phyloP scores from a whole-genome alignment of 2,113 vertebrate species.

The Etheostoma spectabile region DNA sequence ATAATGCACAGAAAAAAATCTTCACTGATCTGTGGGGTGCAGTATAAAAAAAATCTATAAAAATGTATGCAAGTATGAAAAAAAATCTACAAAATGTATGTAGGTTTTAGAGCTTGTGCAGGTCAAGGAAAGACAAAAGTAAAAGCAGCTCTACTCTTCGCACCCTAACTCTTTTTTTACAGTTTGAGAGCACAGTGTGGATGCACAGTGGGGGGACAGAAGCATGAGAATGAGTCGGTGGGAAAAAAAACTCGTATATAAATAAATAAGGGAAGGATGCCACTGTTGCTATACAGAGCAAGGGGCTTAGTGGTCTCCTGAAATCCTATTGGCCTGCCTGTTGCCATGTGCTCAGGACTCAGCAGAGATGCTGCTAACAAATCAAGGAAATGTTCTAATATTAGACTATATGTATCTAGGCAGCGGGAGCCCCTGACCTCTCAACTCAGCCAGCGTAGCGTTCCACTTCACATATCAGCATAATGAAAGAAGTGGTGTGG shows the following conservation, averaged over 20 bases:
- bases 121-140: conserved; percentile 28
- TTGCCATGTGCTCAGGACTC: conserved; percentile 80
- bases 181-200: conserved; percentile 72
- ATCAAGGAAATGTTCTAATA: conserved; percentile 84
- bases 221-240: conserved; percentile 74
- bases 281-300: conserved; percentile 82
- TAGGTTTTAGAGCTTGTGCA: conserved; percentile 34
- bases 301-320: conserved; percentile 75
- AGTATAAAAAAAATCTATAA: conserved; percentile 18
- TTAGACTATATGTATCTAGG: conserved; percentile 85
- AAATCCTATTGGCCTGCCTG: conserved; percentile 80
- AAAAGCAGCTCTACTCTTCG: conserved; percentile 47
- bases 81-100: conserved; percentile 16
- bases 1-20: conserved; percentile 16
- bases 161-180: conserved; percentile 72
- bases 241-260: conserved; percentile 74
- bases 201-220: conserved; percentile 69
- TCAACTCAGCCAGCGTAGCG: conserved; percentile 73
- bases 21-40: conserved; percentile 23
- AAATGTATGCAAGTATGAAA: conserved; percentile 15
- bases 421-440: conserved; percentile 81
- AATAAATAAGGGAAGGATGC: conserved; percentile 81
- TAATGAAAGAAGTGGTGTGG: conserved; percentile 77
- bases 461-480: conserved; percentile 80
- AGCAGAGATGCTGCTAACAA: conserved; percentile 82